Evolutionary conservation across 92 coral and sea anemone species (phyloP).

Genomic region (Micromussa lordhowensis): DNA sequence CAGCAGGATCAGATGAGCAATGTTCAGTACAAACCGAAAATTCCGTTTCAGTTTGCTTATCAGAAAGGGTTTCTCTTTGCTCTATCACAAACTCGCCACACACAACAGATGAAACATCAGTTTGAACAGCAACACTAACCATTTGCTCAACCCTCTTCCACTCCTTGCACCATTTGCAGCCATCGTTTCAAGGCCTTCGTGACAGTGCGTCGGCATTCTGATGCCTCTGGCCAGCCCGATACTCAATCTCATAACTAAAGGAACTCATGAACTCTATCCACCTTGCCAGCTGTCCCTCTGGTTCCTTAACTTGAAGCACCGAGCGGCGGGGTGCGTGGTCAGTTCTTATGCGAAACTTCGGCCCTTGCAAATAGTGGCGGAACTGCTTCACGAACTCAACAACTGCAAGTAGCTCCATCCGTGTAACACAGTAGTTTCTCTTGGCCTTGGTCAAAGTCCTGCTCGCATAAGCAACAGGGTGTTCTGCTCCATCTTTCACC

Average conservation of each 20-base stretch:
- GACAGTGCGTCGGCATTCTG: slow-evolving; percentile 72
- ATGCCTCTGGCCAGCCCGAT: slow-evolving; percentile 36
- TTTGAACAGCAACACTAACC: slow-evolving; percentile 40
- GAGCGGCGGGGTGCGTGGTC: slow-evolving; percentile 72
- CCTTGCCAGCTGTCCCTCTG: slow-evolving; percentile 73
- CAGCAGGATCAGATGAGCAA: background rate
- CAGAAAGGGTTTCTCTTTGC: background rate
- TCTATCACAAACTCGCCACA: slow-evolving; percentile 1
- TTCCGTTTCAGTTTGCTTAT: slow-evolving; percentile 1
- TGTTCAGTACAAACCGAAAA: slow-evolving; percentile 14
- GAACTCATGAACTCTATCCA: slow-evolving; percentile 53
- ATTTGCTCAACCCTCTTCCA: slow-evolving; percentile 22
- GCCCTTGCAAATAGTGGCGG: slow-evolving; percentile 43
- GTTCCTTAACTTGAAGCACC: slow-evolving; percentile 58
- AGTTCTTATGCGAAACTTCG: slow-evolving; percentile 55
- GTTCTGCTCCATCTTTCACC: slow-evolving; percentile 11
- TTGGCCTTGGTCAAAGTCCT: slow-evolving; percentile 24
- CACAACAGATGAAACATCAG: slow-evolving; percentile 4
- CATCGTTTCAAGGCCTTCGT: slow-evolving; percentile 69
- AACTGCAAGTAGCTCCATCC: slow-evolving; percentile 59
- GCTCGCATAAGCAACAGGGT: slow-evolving; percentile 32
- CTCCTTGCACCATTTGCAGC: slow-evolving; percentile 56
- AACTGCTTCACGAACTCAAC: slow-evolving; percentile 56
- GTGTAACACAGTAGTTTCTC: slow-evolving; percentile 35
- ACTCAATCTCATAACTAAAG: slow-evolving; percentile 1